Evolutionary conservation across 2,888 invertebrate species (phyloP).

Genomic region (Elegia similella): DNA sequence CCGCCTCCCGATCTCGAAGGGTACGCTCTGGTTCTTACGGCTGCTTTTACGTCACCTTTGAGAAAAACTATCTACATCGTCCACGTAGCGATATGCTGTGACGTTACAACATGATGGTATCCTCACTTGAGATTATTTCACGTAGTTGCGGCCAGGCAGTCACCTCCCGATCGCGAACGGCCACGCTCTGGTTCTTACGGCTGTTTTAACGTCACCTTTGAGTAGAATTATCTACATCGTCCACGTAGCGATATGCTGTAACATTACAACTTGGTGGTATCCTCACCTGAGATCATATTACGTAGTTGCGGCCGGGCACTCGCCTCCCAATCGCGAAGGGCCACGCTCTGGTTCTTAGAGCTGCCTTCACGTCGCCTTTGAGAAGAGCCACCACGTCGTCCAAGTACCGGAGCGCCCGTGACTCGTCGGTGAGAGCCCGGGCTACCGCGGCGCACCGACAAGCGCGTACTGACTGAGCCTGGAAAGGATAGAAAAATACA

Average conservation of each 20-base stretch:
- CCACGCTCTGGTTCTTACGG: constrained; percentile 56
- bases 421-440: constrained; percentile 66
- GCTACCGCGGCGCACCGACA: constrained; percentile 69
- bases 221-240: constrained; percentile 80
- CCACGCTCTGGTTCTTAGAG: constrained; percentile 56
- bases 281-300: constrained; percentile 51
- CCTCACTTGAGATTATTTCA: constrained; percentile 51
- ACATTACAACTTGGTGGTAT: no score
- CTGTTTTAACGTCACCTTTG: constrained; percentile 68
- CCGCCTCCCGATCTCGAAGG: constrained; percentile 64
- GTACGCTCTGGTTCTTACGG: constrained; percentile 56
- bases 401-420: constrained; percentile 74
- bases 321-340: constrained; percentile 66
- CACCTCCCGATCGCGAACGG: constrained; percentile 68
- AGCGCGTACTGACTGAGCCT: constrained; percentile 65
- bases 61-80: constrained; percentile 79
- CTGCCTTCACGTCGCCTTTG: constrained; percentile 69
- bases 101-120: no score
- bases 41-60: constrained; percentile 69
- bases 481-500: constrained; percentile 16
- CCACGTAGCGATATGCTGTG: constrained; percentile 58
- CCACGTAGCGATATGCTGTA: constrained; percentile 58
- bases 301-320: constrained; percentile 60
- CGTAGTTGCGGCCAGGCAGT: constrained; percentile 60
- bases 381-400: constrained; percentile 80